Conservation (phyloP, 2,113 vertebrate genomes). For the Tenebrosternarchus preto region DNA sequence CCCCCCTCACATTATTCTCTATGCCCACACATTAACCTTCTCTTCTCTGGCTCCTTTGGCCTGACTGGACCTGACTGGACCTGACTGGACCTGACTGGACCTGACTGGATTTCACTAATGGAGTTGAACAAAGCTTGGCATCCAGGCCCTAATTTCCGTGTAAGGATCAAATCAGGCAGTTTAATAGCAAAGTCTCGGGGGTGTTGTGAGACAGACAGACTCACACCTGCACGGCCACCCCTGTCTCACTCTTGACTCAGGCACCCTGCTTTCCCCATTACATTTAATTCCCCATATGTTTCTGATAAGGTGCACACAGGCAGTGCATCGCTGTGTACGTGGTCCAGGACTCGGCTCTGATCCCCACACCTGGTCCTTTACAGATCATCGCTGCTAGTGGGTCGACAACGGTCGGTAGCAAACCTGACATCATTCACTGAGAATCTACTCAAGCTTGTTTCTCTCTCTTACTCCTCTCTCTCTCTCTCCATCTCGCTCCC, state of each 20-base stretch:
- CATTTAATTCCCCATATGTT: slow-evolving; percentile 67
- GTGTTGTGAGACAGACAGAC: slow-evolving; percentile 56
- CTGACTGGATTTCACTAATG: neutral
- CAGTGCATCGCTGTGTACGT: slow-evolving; percentile 20
- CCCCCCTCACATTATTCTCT: neutral
- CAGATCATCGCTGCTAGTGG: neutral
- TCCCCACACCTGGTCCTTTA: neutral
- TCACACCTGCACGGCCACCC: slow-evolving; percentile 66
- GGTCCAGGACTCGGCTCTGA: slow-evolving; percentile 7
- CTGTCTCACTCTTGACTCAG: slow-evolving; percentile 34
- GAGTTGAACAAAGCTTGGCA: slow-evolving; percentile 27
- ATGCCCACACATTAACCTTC: neutral
- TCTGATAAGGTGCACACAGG: slow-evolving; percentile 46
- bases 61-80: too few relatives aligned
- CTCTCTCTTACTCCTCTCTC: neutral
- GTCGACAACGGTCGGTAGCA: neutral
- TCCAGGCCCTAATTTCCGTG: slow-evolving; percentile 61
- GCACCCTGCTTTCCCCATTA: slow-evolving; percentile 63
- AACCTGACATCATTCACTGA: neutral
- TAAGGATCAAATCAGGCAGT: slow-evolving; percentile 57
- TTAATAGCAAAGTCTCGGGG: slow-evolving; percentile 59
- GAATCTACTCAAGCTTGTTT: neutral
- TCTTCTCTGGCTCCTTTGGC: neutral
- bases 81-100: too few relatives aligned
- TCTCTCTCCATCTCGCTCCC: neutral